phyloP scores from a whole-genome alignment of 2,113 vertebrate genomes.

The Amblyopsis rosae region DNA sequence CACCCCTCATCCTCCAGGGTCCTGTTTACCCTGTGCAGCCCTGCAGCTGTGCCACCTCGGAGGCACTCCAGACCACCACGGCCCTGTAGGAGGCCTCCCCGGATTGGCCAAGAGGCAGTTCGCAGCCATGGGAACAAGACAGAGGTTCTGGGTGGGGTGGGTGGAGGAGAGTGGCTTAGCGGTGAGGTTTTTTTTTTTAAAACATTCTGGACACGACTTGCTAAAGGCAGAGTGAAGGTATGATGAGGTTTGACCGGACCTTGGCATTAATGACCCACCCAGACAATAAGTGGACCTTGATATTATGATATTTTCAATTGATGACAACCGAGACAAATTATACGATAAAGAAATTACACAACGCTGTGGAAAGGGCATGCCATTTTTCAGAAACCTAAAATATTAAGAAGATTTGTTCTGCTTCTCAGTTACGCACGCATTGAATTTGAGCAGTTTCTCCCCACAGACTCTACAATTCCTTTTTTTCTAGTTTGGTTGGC shows the following conservation, averaged over 20 bases:
- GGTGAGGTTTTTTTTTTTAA: constrained; percentile 51
- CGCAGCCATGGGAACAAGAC: constrained; percentile 52
- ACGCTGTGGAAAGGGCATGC: not conserved
- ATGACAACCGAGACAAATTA: constrained; percentile 7
- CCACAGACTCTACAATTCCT: too few species aligned
- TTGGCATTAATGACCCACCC: constrained; percentile 22
- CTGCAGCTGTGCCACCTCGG: constrained; percentile 72
- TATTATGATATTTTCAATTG: constrained; percentile 22
- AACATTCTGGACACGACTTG: constrained; percentile 18
- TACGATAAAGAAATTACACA: constrained; percentile 26
- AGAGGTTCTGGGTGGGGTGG: constrained; percentile 54
- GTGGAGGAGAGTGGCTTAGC: constrained; percentile 52
- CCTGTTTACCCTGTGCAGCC: constrained; percentile 72
- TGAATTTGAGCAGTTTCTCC: constrained; percentile 1
- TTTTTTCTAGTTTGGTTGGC: constrained; percentile 47
- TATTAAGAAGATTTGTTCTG: constrained; percentile 14
- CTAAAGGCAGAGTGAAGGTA: constrained; percentile 38
- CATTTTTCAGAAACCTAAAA: constrained; percentile 7
- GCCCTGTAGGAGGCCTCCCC: constrained; percentile 43
- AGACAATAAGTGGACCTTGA: not conserved
- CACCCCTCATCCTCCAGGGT: constrained; percentile 69
- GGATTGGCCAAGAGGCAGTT: constrained; percentile 40
- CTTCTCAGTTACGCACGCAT: constrained; percentile 15
- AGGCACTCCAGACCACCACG: constrained; percentile 75
- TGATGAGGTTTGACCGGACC: constrained; percentile 55